These are phyloP conservation scores for Cathartes aura DNA, from an alignment of 2,113 vertebrate genomes.

Conservation along the genomic window DNA sequence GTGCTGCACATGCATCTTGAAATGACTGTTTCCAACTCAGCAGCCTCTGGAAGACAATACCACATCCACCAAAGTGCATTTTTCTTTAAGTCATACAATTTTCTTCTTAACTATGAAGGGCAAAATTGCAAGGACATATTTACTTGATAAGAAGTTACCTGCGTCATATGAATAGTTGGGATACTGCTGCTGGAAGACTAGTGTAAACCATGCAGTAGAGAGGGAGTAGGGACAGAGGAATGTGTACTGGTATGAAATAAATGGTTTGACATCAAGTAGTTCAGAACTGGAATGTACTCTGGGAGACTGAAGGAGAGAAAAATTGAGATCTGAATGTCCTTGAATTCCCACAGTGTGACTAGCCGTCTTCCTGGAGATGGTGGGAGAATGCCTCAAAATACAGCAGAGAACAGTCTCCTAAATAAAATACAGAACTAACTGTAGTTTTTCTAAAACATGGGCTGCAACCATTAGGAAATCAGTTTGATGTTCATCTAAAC, in stretches of 20 bases:
- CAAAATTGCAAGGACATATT: not conserved
- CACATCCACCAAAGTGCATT: not conserved
- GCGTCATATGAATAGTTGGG: accelerated
- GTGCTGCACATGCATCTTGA: not conserved
- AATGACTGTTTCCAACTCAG: not conserved
- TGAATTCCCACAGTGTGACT: not conserved
- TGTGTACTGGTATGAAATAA: not conserved
- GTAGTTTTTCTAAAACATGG: not conserved
- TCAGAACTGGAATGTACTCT: not conserved
- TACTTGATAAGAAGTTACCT: not conserved
- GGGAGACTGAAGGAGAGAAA: not conserved
- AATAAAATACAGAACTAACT: not conserved
- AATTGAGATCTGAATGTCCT: not conserved
- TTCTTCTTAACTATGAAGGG: not conserved
- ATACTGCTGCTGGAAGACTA: not conserved
- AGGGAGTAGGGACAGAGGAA: not conserved
- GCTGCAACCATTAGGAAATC: not conserved
- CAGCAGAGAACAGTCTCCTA: not conserved
- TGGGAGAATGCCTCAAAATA: not conserved
- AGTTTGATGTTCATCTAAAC: not conserved
- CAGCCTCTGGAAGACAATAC: not conserved
- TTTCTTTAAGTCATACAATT: not conserved
- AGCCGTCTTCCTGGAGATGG: not conserved
- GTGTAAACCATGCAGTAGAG: not conserved
- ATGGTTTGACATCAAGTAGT: not conserved